Evolutionary conservation across 2,888 invertebrate species (phyloP), one percentile per base, ranked within the genome.

Genomic region (Trissolcus brochymenae): DNA sequence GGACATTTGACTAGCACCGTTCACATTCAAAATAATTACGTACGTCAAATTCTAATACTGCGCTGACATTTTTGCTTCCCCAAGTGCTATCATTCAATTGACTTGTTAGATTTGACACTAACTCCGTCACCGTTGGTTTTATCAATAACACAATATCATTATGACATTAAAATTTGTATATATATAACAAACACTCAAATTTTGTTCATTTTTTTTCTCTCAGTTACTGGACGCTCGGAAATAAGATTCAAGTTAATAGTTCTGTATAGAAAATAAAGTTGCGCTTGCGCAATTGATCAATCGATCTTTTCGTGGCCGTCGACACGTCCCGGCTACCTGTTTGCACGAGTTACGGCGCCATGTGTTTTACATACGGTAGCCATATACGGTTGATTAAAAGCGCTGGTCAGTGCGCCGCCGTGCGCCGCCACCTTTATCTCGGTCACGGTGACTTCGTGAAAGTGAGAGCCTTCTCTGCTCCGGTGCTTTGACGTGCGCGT

Each of bases 391-490:
- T 82, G 79, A 84, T 80, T 80, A 78, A 83, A 79, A 75, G 81
- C 80, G 79, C 68, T 82, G 84, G 84, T 85, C 85, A 85, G 80
- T 80, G 62, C 79, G 72, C 72, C 72, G 65, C 41, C 62, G 73
- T 77, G 80, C 83, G 81, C 84, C 84, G 85, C 84, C 86, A 85
- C 87, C 84, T 85, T 85, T 86, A 88, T 87, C 87, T 88, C 88
- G 88, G 88, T 88, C 88, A 88, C 86, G 88, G 88, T 83, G 86
- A 88, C 87, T 87, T 82, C 82, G 87, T 87, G 87, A 88, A 88
- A 88, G 88, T 87, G 87, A 87, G 87, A 87, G 87, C 85, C 84
- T 79, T 80, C 81, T 82, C 74, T 65, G 78, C 68, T 74, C 70
- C 59, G 74, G 66, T 65, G 78, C 78, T 78, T 74, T 74, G 78